Percentiles rank a stretch among this genome's conserved stretches.
Evolutionary conservation across 2,797 vertebrate genomes (phyloP).

Genomic region (Manis crassicaudata): DNA sequence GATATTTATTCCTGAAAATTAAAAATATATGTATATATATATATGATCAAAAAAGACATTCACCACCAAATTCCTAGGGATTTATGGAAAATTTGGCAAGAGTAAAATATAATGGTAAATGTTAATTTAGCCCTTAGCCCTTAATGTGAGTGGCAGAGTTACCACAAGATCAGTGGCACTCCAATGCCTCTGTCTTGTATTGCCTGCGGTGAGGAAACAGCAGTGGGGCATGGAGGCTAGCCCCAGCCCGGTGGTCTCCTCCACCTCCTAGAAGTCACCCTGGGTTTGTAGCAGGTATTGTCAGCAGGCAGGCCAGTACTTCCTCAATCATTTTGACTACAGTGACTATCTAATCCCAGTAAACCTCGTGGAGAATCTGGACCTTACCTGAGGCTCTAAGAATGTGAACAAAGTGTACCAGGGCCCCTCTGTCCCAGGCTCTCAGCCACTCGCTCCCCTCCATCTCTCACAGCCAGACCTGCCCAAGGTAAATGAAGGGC

Average conservation of each 20-base stretch:
- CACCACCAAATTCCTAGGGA: not conserved
- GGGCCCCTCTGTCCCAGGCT: not conserved
- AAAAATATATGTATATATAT: not conserved
- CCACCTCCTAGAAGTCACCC: not conserved
- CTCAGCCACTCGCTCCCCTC: not conserved
- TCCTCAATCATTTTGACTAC: not conserved
- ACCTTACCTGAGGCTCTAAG: not conserved
- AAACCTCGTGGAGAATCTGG: not conserved
- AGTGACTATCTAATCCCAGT: not conserved
- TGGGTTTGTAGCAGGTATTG: not conserved
- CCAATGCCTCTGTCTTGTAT: fast-evolving
- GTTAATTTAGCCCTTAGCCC: not conserved
- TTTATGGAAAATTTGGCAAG: not conserved
- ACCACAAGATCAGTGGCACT: not conserved
- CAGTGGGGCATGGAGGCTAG: too few relatives aligned
- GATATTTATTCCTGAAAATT: not conserved
- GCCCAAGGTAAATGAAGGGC: too few relatives aligned
- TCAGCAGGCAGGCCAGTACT: not conserved
- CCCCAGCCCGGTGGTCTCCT: not conserved
- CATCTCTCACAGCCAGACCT: not conserved
- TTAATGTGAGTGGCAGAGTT: not conserved
- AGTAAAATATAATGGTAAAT: not conserved
- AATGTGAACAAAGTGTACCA: not conserved
- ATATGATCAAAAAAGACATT: not conserved
- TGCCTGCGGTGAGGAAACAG: not conserved